Evolutionary conservation across 2,113 vertebrate species (phyloP).

Genomic region (Carettochelys insculpta): DNA sequence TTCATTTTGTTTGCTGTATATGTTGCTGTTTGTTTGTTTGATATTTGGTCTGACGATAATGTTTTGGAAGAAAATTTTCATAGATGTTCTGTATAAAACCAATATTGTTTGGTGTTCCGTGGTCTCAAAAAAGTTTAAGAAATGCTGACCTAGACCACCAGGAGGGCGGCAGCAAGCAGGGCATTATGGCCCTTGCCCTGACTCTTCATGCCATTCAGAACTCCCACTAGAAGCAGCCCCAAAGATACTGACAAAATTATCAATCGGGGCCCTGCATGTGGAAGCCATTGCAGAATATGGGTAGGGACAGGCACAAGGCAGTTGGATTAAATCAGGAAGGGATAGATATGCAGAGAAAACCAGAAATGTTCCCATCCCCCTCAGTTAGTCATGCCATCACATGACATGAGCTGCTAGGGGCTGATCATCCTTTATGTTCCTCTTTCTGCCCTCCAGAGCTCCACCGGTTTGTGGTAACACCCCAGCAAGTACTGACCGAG

Average conservation of each 20-base stretch:
- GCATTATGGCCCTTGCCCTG: neutral
- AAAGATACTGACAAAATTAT: constrained; percentile 8
- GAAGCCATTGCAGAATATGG: fast-evolving
- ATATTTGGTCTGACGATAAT: too few species aligned
- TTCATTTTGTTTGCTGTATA: too few species aligned
- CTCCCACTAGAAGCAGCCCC: neutral
- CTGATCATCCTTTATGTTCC: neutral
- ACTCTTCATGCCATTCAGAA: neutral
- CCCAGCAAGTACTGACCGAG: fast-evolving
- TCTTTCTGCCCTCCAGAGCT: neutral
- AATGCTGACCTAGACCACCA: neutral
- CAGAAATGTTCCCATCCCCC: neutral
- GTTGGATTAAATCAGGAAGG: fast-evolving
- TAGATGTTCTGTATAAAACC: too few species aligned
- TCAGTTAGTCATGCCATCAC: neutral
- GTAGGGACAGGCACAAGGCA: neutral
- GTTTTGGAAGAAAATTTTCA: too few species aligned
- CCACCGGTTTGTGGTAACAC: neutral
- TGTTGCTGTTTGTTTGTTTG: too few species aligned
- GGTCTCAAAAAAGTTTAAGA: too few species aligned
- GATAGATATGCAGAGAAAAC: neutral
- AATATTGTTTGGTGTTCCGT: too few species aligned
- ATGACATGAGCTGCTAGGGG: neutral
- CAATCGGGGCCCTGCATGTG: neutral
- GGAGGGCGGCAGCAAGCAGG: neutral